Evolutionary conservation across 1,140 invertebrate species (phyloP).

Genomic region (Solenopsis fugax): DNA sequence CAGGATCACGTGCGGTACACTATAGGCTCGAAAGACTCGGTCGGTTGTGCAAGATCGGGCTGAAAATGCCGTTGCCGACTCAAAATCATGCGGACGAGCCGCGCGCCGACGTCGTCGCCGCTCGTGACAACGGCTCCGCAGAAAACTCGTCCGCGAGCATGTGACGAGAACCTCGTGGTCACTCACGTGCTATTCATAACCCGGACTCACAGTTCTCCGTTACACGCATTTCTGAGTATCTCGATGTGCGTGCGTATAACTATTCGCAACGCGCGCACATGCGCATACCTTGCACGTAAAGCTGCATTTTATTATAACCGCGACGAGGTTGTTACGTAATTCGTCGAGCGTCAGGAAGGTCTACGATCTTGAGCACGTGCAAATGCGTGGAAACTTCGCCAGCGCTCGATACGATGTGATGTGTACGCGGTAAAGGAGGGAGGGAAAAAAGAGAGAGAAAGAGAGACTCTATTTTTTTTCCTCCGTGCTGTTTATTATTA

Average conservation of each 20-base stretch:
- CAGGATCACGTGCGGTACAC: not conserved
- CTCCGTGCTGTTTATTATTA: constrained; percentile 21
- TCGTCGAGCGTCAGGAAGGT: constrained; percentile 65
- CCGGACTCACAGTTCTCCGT: constrained; percentile 55
- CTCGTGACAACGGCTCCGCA: constrained; percentile 73
- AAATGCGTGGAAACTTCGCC: constrained; percentile 10
- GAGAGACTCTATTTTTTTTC: not conserved
- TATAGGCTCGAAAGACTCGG: not conserved
- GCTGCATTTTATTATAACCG: constrained; percentile 66
- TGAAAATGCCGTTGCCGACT: constrained; percentile 44
- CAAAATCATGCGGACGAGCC: constrained; percentile 47
- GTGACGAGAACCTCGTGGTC: constrained; percentile 81
- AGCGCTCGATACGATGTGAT: not conserved
- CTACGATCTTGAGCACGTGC: constrained; percentile 76
- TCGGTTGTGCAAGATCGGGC: constrained; percentile 41
- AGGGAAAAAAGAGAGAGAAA: not conserved
- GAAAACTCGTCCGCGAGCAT: constrained; percentile 69
- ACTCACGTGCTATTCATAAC: constrained; percentile 85
- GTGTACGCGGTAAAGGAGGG: not conserved
- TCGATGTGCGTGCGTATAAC: not conserved
- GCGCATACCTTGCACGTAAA: constrained; percentile 40
- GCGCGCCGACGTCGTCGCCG: constrained; percentile 7
- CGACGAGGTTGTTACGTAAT: constrained; percentile 65
- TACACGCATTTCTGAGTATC: constrained; percentile 38
- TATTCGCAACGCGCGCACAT: not conserved